phyloP scores from a whole-genome alignment of 1,140 invertebrate species.

The Drosophila oshimai region DNA sequence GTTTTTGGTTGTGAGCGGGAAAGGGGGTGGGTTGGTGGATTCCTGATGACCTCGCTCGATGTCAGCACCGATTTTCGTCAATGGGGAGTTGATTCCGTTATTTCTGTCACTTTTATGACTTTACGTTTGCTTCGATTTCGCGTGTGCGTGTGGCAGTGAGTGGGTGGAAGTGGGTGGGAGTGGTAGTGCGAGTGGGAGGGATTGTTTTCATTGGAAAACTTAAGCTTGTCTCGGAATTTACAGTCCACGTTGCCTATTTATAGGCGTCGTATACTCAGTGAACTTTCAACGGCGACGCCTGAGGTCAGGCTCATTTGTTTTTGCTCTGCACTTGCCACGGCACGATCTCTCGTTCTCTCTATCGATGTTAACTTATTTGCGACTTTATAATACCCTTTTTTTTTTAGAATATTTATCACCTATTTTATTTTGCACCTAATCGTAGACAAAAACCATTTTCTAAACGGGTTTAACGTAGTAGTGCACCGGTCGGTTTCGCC shows the following conservation, averaged over 20 bases:
- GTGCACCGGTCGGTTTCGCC: no score
- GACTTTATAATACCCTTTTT: neutral
- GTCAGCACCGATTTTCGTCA: slow-evolving; percentile 70
- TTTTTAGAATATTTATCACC: no score
- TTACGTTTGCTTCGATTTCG: slow-evolving; percentile 18
- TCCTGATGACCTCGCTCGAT: slow-evolving; percentile 64
- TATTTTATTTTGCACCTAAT: no score
- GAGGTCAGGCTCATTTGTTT: slow-evolving; percentile 12
- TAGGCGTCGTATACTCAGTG: slow-evolving; percentile 50
- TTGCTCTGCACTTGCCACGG: neutral
- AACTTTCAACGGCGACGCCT: slow-evolving; percentile 29
- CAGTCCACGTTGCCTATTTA: slow-evolving; percentile 49
- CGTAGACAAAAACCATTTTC: no score
- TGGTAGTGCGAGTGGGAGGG: neutral
- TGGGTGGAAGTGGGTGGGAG: neutral
- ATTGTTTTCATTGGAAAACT: slow-evolving; percentile 20
- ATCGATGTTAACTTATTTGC: no score
- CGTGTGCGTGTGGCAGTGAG: slow-evolving; percentile 1
- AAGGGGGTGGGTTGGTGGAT: no score
- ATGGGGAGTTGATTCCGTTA: slow-evolving; percentile 39
- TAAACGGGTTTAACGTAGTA: no score
- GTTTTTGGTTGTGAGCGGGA: neutral
- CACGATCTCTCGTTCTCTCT: slow-evolving; percentile 5
- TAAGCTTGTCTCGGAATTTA: slow-evolving; percentile 18
- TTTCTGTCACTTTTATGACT: slow-evolving; percentile 6